Evolutionary conservation across 2,797 vertebrate genomes (phyloP).

Genomic region (Acipenser oxyrinchus): DNA sequence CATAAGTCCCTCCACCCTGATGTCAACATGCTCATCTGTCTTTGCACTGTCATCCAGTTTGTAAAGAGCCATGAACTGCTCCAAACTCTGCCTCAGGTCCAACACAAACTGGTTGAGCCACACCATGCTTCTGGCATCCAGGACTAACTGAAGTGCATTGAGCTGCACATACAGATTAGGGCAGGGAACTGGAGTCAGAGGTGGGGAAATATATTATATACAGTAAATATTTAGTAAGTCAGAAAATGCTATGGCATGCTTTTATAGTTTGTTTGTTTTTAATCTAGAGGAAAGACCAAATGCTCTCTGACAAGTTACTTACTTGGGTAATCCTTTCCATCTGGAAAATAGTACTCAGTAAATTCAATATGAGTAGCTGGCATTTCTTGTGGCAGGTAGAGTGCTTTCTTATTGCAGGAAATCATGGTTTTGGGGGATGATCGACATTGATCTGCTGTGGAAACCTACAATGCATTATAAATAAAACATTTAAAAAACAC

Average conservation of each 20-base stretch:
- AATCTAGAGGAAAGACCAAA: too few relatives aligned
- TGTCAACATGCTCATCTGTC: constrained; percentile 91
- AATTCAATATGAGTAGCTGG: constrained; percentile 92
- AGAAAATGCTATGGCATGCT: too few relatives aligned
- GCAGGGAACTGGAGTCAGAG: constrained; percentile 69
- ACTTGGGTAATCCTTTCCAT: constrained; percentile 95
- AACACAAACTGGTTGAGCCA: constrained; percentile 93
- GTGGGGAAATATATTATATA: too few relatives aligned
- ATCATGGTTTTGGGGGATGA: constrained; percentile 92
- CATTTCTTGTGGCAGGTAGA: constrained; percentile 97
- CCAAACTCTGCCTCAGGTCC: constrained; percentile 91
- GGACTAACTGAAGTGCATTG: constrained; percentile 89
- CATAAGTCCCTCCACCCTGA: constrained; percentile 92
- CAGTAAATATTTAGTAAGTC: too few relatives aligned
- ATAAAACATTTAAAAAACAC: not conserved
- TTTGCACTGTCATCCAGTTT: constrained; percentile 89
- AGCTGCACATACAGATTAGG: constrained; percentile 90
- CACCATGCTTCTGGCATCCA: constrained; percentile 90
- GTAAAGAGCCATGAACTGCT: constrained; percentile 95
- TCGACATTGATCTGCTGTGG: constrained; percentile 88
- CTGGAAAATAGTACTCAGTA: constrained; percentile 97
- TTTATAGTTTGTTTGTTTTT: too few relatives aligned
- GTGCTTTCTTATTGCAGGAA: constrained; percentile 95
- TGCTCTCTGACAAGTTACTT: constrained; percentile 38
- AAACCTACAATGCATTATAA: constrained; percentile 67